A percentile compares a stretch with the other conserved stretches of the same genome.
Evolutionary conservation across 1,140 invertebrate genomes (phyloP).

Genomic region (Rhysida immarginata): DNA sequence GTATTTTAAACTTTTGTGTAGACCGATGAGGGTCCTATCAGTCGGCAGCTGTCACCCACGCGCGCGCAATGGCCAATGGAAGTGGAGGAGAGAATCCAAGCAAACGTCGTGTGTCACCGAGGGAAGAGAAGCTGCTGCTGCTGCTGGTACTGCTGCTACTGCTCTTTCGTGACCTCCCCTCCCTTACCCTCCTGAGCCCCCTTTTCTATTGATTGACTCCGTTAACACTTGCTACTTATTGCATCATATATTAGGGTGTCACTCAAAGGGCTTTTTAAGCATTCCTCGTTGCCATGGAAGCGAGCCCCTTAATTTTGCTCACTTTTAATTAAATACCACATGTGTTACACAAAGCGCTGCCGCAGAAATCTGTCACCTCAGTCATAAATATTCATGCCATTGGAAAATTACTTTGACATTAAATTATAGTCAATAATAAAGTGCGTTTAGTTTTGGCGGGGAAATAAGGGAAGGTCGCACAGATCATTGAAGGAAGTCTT

Average conservation of each 20-base stretch:
- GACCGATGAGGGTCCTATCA: too few relatives aligned
- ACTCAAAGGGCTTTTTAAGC: constrained; percentile 6
- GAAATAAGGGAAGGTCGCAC: too few relatives aligned
- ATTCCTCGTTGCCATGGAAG: constrained; percentile 5
- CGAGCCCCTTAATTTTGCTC: constrained; percentile 8
- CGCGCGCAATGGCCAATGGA: too few relatives aligned
- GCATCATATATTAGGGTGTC: constrained; percentile 5
- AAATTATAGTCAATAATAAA: constrained; percentile 11
- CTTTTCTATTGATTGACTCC: constrained; percentile 3
- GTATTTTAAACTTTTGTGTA: too few relatives aligned
- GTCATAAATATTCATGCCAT: constrained; percentile 13
- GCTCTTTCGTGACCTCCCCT: too few relatives aligned
- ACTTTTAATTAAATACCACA: constrained; percentile 12
- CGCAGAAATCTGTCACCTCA: constrained; percentile 9
- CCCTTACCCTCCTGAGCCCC: background rate
- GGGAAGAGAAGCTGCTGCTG: too few relatives aligned
- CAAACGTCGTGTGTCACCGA: too few relatives aligned
- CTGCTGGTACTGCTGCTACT: too few relatives aligned
- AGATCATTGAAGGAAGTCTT: too few relatives aligned
- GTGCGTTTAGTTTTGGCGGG: too few relatives aligned
- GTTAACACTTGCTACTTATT: constrained; percentile 4
- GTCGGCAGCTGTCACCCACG: too few relatives aligned
- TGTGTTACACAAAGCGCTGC: constrained; percentile 11
- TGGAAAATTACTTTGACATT: constrained; percentile 7
- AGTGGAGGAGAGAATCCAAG: too few relatives aligned